Evolutionary conservation across 2,797 vertebrate genomes (phyloP).

Genomic region (Diglossa cyanea): DNA sequence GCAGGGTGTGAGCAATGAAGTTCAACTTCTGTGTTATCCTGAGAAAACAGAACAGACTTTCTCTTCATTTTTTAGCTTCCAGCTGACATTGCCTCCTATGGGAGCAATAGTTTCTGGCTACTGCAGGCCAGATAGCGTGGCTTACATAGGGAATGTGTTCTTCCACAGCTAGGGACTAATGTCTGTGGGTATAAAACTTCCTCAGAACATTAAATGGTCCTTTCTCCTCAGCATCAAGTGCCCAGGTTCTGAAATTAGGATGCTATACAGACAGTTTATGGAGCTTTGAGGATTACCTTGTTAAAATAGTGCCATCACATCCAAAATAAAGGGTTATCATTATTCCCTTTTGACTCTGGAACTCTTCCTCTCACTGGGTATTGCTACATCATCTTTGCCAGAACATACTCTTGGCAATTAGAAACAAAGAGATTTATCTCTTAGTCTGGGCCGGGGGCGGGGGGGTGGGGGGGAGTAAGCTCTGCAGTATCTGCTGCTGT

Average conservation of each 20-base stretch:
- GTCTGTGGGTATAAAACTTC: background rate
- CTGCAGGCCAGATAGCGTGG: background rate
- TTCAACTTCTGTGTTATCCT: background rate
- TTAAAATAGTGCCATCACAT: background rate
- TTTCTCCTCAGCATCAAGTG: background rate
- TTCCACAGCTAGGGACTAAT: background rate
- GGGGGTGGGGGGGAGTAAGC: background rate
- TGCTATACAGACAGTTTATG: background rate
- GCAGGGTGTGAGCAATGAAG: background rate
- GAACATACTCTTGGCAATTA: background rate
- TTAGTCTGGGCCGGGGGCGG: background rate
- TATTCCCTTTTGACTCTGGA: background rate
- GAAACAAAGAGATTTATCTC: background rate
- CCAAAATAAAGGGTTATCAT: background rate
- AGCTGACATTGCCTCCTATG: background rate
- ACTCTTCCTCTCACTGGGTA: background rate
- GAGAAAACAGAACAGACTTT: background rate
- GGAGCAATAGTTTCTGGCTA: background rate
- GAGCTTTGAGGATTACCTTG: background rate
- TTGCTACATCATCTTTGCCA: background rate
- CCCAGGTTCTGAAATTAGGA: background rate
- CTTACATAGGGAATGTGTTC: background rate
- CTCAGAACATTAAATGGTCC: background rate
- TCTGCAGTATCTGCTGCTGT: background rate
- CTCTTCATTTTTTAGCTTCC: background rate